phyloP scores from a whole-genome alignment of 2,797 vertebrate genomes.

The Poeciliopsis gracilis region DNA sequence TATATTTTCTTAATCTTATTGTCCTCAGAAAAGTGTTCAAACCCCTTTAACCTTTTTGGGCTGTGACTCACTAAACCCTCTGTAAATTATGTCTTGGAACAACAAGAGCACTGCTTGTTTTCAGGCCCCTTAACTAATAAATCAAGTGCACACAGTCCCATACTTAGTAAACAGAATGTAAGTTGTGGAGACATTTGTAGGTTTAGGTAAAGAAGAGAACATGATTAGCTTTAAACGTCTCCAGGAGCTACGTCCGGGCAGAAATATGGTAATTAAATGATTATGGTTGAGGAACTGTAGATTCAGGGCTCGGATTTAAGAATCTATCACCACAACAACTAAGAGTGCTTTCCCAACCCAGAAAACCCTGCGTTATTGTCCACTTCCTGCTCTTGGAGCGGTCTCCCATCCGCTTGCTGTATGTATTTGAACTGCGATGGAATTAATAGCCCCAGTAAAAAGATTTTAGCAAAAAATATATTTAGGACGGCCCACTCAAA shows the following conservation, averaged over 20 bases:
- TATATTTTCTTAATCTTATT: not conserved
- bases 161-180: no score
- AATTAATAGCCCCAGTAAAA: no score
- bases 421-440: no score
- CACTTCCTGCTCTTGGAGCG: no score
- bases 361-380: no score
- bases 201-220: not conserved
- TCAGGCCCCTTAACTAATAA: not conserved
- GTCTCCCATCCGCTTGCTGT: no score
- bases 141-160: no score
- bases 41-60: not conserved
- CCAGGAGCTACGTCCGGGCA: not conserved
- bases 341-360: not conserved
- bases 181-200: not conserved
- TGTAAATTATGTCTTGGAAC: not conserved
- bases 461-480: no score
- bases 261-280: not conserved
- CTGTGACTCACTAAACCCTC: not conserved
- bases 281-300: not conserved
- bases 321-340: not conserved
- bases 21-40: not conserved
- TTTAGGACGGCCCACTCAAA: not conserved
- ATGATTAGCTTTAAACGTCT: not conserved
- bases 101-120: not conserved
- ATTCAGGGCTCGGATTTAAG: not conserved